Conservation (phyloP, 2,888 invertebrate species). For the Microctonus hyperodae region DNA sequence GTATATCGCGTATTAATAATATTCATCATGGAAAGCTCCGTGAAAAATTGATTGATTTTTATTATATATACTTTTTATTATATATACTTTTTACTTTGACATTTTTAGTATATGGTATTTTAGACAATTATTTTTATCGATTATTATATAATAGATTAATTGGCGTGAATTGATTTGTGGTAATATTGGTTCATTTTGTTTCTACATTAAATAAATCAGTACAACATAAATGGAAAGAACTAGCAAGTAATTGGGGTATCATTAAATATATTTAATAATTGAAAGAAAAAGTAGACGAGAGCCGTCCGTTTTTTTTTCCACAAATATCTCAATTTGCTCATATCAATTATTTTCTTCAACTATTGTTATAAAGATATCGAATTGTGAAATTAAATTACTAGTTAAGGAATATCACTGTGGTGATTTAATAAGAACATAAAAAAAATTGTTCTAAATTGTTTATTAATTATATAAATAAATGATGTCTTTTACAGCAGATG, state of each 20-base stretch:
- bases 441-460: not conserved
- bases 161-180: slow-evolving; percentile 8
- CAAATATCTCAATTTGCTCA: slow-evolving; percentile 8
- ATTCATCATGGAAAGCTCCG: slow-evolving; percentile 21
- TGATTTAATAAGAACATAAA: not conserved
- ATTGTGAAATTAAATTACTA: not conserved
- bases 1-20: too few species aligned
- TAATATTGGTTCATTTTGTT: slow-evolving; percentile 23
- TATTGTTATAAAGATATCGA: not conserved
- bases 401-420: not conserved
- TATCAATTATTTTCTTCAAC: not conserved
- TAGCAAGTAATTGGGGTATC: not conserved
- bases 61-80: too few species aligned
- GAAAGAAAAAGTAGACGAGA: slow-evolving; percentile 4
- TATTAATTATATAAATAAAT: not conserved
- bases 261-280: not conserved
- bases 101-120: too few species aligned
- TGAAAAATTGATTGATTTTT: not conserved
- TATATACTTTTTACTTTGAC: too few species aligned
- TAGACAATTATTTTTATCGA: slow-evolving; percentile 19
- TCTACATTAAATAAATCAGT: slow-evolving; percentile 21
- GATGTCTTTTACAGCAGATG: slow-evolving; percentile 7
- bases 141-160: slow-evolving; percentile 5
- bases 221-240: not conserved
- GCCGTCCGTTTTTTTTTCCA: slow-evolving; percentile 23